Conservation (phyloP, 2,888 invertebrate species). For the Chalcis sispes region DNA sequence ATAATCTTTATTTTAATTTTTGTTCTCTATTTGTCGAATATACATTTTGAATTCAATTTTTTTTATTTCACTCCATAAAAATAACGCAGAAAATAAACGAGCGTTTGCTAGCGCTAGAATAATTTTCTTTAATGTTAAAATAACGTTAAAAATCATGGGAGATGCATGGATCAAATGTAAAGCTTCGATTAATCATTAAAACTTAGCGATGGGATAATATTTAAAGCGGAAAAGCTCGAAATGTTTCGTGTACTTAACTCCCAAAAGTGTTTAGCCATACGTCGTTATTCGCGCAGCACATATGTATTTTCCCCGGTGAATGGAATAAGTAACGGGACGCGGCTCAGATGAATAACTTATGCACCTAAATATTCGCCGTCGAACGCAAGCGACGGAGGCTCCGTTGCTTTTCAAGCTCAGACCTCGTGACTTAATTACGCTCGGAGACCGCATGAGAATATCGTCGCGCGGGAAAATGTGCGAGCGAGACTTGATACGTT, state of each 20-base stretch:
- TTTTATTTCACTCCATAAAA: too few species aligned
- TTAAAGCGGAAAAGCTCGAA: constrained; percentile 1
- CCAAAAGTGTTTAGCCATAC: constrained; percentile 2
- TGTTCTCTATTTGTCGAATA: too few species aligned
- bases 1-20: too few species aligned
- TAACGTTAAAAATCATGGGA: too few species aligned
- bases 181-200: not conserved
- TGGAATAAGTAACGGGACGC: constrained; percentile 45
- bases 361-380: constrained; percentile 15
- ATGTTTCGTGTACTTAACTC: constrained; percentile 26
- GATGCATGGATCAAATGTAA: not conserved
- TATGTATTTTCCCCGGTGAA: constrained; percentile 12
- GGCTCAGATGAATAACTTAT: constrained; percentile 38
- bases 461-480: too few species aligned
- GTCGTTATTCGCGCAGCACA: not conserved
- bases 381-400: too few species aligned
- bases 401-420: not conserved
- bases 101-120: too few species aligned
- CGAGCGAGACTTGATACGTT: too few species aligned
- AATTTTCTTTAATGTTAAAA: too few species aligned
- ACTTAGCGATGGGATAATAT: not conserved
- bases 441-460: not conserved
- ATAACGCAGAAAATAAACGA: too few species aligned
- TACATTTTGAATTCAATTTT: too few species aligned
- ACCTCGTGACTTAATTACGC: not conserved